Evolutionary conservation across 2,113 vertebrate species (phyloP).

Genomic region (Hydrochoerus hydrochaeris): DNA sequence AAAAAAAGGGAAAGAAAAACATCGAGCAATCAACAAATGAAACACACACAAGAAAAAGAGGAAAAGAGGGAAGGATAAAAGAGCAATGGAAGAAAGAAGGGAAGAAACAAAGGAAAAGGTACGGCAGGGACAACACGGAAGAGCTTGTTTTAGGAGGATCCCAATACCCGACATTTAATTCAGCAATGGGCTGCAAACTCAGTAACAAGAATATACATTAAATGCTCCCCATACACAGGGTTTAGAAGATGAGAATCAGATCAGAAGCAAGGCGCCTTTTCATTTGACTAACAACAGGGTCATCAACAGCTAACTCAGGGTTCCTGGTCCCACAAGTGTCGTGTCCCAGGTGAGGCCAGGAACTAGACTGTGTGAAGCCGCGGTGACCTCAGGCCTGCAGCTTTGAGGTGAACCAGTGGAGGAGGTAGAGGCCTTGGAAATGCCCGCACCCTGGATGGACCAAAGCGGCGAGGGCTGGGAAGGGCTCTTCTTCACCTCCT

Average conservation of each 20-base stretch:
- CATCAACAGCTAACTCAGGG: not conserved
- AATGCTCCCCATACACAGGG: not conserved
- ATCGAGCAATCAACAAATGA: not conserved
- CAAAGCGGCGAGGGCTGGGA: no score
- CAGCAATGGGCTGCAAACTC: not conserved
- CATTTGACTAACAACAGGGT: not conserved
- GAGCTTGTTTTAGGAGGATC: not conserved
- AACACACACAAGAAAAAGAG: not conserved
- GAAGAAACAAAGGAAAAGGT: not conserved
- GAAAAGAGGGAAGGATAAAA: not conserved
- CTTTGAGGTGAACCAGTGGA: not conserved
- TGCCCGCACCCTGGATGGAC: not conserved
- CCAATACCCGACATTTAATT: not conserved
- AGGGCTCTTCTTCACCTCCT: not conserved
- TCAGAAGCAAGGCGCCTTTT: not conserved
- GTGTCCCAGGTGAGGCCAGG: not conserved
- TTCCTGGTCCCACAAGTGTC: not conserved
- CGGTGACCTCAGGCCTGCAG: no score
- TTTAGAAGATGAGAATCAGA: conserved; percentile 25
- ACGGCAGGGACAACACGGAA: not conserved
- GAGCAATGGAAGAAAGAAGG: not conserved
- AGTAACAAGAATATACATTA: not conserved
- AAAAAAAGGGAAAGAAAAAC: not conserved
- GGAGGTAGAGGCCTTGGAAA: not conserved
- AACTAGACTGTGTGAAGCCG: not conserved